A percentile compares a stretch with the other conserved stretches of the same genome.
Evolutionary conservation across 2,888 invertebrate genomes (phyloP).

Genomic region (Xylophagus ater): DNA sequence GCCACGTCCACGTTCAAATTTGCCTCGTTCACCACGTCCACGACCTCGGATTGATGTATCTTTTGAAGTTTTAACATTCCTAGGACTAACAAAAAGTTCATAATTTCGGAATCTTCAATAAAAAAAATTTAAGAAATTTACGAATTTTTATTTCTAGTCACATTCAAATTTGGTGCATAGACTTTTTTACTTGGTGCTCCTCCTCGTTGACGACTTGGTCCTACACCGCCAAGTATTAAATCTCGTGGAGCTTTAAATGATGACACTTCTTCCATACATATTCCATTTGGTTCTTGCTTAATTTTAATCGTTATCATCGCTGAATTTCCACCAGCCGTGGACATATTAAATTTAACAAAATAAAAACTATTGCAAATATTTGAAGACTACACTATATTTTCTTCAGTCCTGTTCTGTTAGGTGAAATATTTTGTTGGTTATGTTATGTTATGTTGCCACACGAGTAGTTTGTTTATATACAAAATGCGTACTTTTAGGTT

Average conservation of each 20-base stretch:
- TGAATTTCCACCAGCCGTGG: slow-evolving; percentile 10
- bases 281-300: slow-evolving; percentile 12
- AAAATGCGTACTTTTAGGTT: too few relatives aligned
- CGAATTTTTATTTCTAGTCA: slow-evolving; percentile 47
- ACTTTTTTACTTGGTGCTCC: slow-evolving; percentile 44
- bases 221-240: slow-evolving; percentile 44
- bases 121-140: too few relatives aligned
- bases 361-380: too few relatives aligned
- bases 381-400: too few relatives aligned
- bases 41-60: slow-evolving; percentile 28
- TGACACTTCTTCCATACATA: slow-evolving; percentile 31
- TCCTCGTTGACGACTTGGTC: slow-evolving; percentile 18
- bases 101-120: too few relatives aligned
- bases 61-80: slow-evolving; percentile 37
- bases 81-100: too few relatives aligned
- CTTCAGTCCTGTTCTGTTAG: too few relatives aligned
- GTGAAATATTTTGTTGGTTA: too few relatives aligned
- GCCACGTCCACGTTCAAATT: slow-evolving; percentile 22
- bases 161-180: slow-evolving; percentile 50
- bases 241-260: slow-evolving; percentile 46
- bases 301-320: slow-evolving; percentile 8
- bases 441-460: too few relatives aligned
- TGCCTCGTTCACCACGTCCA: slow-evolving; percentile 25
- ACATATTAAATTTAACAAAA: too few relatives aligned
- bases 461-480: too few relatives aligned